Conservation (phyloP, 2,113 vertebrate species). For the Percina caprodes region DNA sequence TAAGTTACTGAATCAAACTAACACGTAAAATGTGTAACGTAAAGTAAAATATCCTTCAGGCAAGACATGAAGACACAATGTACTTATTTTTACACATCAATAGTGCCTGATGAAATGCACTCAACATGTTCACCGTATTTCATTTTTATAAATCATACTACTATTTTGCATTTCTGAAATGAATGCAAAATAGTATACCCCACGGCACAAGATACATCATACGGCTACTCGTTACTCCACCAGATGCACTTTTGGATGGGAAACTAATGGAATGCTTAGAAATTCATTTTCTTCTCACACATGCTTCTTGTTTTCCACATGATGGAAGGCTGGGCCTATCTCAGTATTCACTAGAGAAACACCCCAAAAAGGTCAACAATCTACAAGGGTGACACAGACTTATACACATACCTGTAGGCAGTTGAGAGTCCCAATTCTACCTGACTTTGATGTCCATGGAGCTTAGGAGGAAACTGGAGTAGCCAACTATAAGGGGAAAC, state of each 20-base stretch:
- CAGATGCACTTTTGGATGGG: conserved; percentile 2
- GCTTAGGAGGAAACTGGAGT: background rate
- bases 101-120: conserved; percentile 1
- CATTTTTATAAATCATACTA: background rate
- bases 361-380: conserved; percentile 19
- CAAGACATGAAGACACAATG: background rate
- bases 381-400: background rate
- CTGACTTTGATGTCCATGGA: background rate
- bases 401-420: background rate
- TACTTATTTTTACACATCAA: background rate
- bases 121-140: no score
- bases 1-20: background rate
- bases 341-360: conserved; percentile 10
- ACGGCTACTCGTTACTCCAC: background rate
- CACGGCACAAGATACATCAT: background rate
- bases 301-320: background rate
- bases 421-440: background rate
- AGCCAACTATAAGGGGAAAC: background rate
- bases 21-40: background rate
- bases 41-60: background rate
- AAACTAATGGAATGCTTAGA: conserved; percentile 25
- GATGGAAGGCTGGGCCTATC: background rate
- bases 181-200: background rate
- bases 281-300: background rate
- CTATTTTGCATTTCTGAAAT: background rate